Conservation (phyloP, 2,888 invertebrate genomes). For the Dryomyza anilis region DNA sequence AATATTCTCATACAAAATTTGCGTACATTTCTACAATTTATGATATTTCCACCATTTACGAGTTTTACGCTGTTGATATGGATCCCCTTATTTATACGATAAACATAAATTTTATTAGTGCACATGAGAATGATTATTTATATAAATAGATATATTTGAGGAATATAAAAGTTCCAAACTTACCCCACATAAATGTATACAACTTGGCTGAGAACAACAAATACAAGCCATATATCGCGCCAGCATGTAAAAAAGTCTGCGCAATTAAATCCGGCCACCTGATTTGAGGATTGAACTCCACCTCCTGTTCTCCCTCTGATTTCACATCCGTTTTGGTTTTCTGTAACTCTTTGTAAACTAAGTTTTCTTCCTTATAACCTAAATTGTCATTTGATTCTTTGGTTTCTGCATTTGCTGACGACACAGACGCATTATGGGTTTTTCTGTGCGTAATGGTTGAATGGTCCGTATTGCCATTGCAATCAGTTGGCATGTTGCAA, state of each 20-base stretch:
- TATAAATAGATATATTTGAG: too few species aligned
- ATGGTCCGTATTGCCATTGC: constrained; percentile 6
- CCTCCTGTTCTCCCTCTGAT: constrained; percentile 24
- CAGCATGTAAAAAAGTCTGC: constrained; percentile 73
- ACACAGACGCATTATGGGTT: neutral
- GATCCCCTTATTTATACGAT: too few species aligned
- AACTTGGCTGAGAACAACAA: constrained; percentile 68
- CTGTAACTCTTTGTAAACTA: constrained; percentile 46
- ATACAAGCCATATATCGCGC: constrained; percentile 73
- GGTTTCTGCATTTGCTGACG: constrained; percentile 23
- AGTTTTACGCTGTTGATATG: too few species aligned
- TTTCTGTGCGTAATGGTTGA: constrained; percentile 33
- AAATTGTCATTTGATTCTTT: constrained; percentile 45
- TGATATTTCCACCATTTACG: too few species aligned
- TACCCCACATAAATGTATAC: constrained; percentile 75
- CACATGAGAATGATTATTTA: too few species aligned
- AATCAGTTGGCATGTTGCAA: neutral
- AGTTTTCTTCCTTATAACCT: constrained; percentile 52
- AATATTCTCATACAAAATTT: too few species aligned
- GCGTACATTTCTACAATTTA: too few species aligned
- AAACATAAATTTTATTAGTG: too few species aligned
- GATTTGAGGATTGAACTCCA: constrained; percentile 66
- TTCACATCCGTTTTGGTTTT: constrained; percentile 17
- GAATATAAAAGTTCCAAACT: too few species aligned
- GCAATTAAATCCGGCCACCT: constrained; percentile 76